These are phyloP conservation scores for Geococcyx californianus DNA, from an alignment of 2,113 vertebrate genomes.

Conservation along the genomic window DNA sequence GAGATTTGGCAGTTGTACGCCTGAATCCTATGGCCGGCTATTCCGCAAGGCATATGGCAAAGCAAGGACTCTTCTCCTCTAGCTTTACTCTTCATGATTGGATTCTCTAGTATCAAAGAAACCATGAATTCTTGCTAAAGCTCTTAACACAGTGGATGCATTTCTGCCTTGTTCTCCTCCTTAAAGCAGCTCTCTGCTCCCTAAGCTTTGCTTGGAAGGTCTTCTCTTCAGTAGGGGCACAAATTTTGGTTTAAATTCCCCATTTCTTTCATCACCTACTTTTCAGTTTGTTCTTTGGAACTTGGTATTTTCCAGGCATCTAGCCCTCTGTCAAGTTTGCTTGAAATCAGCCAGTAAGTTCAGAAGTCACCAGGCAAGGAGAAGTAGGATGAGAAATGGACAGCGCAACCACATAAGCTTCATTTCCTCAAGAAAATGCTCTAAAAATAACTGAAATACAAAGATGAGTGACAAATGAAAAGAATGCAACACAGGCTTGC, in stretches of 20 bases:
- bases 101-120: neutral
- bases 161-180: neutral
- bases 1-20: neutral
- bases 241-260: neutral
- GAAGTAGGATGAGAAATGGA: neutral
- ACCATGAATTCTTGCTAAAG: neutral
- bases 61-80: neutral
- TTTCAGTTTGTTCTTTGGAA: neutral
- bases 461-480: neutral
- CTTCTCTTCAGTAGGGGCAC: neutral
- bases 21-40: neutral
- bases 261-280: neutral
- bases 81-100: neutral
- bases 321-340: neutral
- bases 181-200: neutral
- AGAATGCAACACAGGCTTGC: neutral
- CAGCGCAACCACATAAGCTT: neutral
- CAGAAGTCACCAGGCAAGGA: neutral
- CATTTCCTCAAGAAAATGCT: neutral
- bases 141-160: neutral
- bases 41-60: neutral
- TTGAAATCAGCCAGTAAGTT: neutral
- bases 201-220: neutral
- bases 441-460: neutral
- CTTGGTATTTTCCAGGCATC: neutral